Evolutionary conservation across 1,140 invertebrate genomes (phyloP).

Genomic region (Platorchestia sp.): DNA sequence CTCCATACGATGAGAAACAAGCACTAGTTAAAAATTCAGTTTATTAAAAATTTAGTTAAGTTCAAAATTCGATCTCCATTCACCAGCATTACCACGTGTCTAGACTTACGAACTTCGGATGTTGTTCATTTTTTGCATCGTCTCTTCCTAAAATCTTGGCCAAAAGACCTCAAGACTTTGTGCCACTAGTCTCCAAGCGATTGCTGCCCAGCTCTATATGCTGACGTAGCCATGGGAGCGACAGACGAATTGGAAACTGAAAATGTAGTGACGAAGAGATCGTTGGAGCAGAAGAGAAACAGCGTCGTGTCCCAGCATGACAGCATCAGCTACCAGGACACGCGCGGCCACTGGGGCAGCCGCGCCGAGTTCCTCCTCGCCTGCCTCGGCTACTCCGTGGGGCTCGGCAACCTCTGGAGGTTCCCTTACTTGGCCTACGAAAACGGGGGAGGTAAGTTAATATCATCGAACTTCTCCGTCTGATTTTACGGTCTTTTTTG

Average conservation of each 20-base stretch:
- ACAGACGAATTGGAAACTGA: not conserved
- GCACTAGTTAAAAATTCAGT: too few species aligned
- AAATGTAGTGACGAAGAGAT: not conserved
- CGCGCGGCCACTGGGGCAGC: conserved; percentile 66
- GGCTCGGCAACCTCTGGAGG: conserved; percentile 74
- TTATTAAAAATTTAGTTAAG: too few species aligned
- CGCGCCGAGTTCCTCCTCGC: conserved; percentile 71
- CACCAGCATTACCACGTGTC: too few species aligned
- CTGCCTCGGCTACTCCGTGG: conserved; percentile 73
- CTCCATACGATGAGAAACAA: too few species aligned
- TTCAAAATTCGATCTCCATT: too few species aligned
- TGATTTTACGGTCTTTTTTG: not conserved
- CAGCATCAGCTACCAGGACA: conserved; percentile 49
- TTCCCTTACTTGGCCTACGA: conserved; percentile 72
- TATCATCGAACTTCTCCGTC: not conserved
- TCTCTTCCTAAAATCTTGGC: too few species aligned
- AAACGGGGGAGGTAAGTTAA: not conserved
- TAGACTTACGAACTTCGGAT: too few species aligned
- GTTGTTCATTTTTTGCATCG: too few species aligned
- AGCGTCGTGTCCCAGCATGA: not conserved
- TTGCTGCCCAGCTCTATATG: not conserved
- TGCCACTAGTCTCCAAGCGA: not conserved
- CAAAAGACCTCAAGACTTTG: too few species aligned
- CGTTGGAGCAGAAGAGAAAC: not conserved
- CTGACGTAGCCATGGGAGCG: not conserved